phyloP scores from a whole-genome alignment of 1,140 invertebrate genomes.

The Andricus grossulariae region DNA sequence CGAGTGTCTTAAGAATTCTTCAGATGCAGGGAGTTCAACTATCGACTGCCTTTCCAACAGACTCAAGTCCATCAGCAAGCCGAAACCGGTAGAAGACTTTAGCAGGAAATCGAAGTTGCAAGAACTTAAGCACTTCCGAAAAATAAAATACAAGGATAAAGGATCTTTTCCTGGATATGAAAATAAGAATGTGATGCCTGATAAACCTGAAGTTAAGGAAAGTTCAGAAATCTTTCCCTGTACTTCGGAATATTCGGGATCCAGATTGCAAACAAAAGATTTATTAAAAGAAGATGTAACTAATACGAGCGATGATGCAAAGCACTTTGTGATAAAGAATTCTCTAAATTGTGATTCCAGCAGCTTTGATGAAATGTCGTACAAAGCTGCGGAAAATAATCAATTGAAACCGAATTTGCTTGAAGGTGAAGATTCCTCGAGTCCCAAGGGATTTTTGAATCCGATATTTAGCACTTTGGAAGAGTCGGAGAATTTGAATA shows the following conservation, averaged over 20 bases:
- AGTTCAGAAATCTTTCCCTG: background rate
- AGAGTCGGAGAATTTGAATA: conserved; percentile 64
- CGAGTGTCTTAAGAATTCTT: background rate
- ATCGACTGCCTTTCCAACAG: conserved; percentile 10
- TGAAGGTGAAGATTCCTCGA: conserved; percentile 7
- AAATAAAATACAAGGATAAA: background rate
- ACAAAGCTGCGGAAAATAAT: conserved; percentile 11
- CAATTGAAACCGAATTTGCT: background rate
- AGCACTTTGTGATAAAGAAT: conserved; percentile 21
- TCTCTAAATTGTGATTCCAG: background rate
- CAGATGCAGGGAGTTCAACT: background rate
- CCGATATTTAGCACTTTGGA: conserved; percentile 63
- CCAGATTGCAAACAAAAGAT: background rate
- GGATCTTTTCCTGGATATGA: background rate
- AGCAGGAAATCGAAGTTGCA: background rate
- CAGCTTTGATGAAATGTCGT: background rate
- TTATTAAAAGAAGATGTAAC: conserved; percentile 5
- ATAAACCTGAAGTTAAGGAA: background rate
- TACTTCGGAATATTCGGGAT: background rate
- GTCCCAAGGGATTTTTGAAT: conserved; percentile 61
- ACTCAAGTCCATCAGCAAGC: conserved; percentile 4
- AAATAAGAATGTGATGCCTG: background rate
- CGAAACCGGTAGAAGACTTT: background rate
- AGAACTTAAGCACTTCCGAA: background rate
- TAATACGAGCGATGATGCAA: background rate